Conservation (phyloP, 2,888 invertebrate genomes). For the Strigamia maritima region DNA sequence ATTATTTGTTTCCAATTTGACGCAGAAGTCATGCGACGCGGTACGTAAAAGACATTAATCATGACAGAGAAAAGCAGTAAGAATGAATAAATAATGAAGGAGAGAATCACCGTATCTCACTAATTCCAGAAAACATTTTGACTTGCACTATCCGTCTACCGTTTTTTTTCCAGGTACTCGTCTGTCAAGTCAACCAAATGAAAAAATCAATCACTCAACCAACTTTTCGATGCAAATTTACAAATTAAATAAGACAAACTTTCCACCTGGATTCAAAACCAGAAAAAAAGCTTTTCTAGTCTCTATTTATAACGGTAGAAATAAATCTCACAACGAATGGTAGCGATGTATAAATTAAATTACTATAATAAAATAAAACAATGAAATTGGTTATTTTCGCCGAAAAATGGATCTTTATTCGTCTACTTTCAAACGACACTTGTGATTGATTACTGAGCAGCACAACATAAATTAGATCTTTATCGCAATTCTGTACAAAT, state of each 20-base stretch:
- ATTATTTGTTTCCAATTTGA: constrained; percentile 27
- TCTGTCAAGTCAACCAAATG: background rate
- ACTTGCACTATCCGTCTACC: constrained; percentile 9
- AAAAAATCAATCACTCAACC: background rate
- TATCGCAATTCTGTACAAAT: too few species aligned
- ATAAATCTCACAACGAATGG: too few species aligned
- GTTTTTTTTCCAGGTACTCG: background rate
- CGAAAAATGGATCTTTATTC: too few species aligned
- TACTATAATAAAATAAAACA: too few species aligned
- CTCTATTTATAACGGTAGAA: too few species aligned
- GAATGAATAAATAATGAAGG: constrained; percentile 27
- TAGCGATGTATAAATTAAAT: too few species aligned
- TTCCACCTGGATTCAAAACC: background rate
- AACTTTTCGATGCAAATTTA: background rate
- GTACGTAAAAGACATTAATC: background rate
- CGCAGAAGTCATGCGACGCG: background rate
- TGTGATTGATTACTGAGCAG: too few species aligned
- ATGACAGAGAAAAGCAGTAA: constrained; percentile 29
- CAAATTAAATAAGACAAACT: background rate
- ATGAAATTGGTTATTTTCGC: too few species aligned
- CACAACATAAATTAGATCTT: too few species aligned
- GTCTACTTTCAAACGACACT: too few species aligned
- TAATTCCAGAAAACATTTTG: constrained; percentile 21
- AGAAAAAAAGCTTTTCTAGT: background rate
- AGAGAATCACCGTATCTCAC: constrained; percentile 7